Evolutionary conservation across 1,140 invertebrate species (phyloP), one percentile per base, ranked within the genome.

Genomic region (Bombus ignitus): DNA sequence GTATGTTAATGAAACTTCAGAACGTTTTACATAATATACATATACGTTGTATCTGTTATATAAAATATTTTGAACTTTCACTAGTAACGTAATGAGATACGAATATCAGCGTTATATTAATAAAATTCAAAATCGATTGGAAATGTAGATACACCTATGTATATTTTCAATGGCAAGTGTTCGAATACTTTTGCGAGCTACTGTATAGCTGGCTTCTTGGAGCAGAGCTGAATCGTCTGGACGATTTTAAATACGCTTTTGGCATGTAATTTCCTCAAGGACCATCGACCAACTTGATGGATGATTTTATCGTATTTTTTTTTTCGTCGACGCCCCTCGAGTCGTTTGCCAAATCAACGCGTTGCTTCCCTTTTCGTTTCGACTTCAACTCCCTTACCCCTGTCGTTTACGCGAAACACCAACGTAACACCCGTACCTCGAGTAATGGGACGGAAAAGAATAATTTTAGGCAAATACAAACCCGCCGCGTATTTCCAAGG

Each of bases 291-390:
- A n/a, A 76, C 5, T 44, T 84, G 89, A 90, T 84, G 88, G 85
- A 89, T 87, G 85, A 89, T 89, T 89, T 87, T n/a, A 65, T 75
- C 66, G 68, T 62, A 71, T 80, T 59, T 65, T 87, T 84, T 47
- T 71, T 53, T 47, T 22, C 18, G 47, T 22, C 18, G 5, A 53
- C 47, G 6, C 47, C 25, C 70, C 13, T n/a, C 25, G 70, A 72
- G 66, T 78, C 87, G 83, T 88, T 79, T 70, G 76, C 53, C 77
- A 87, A 76, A 15, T 42, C 35, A 68, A 68, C 37, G 70, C 35
- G n/a, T 10, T 9, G 37, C 9, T 70, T 70, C 35, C 35, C 35
- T 39, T n/a, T 71, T 42, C 70, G 37, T 42, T 28, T 71, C 37
- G 6, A 39, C 5, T 15, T 37, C 9, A 13, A 10, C 13, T 28